Conservation (phyloP, 1,140 invertebrate genomes). For the Diachasmimorpha longicaudata region DNA sequence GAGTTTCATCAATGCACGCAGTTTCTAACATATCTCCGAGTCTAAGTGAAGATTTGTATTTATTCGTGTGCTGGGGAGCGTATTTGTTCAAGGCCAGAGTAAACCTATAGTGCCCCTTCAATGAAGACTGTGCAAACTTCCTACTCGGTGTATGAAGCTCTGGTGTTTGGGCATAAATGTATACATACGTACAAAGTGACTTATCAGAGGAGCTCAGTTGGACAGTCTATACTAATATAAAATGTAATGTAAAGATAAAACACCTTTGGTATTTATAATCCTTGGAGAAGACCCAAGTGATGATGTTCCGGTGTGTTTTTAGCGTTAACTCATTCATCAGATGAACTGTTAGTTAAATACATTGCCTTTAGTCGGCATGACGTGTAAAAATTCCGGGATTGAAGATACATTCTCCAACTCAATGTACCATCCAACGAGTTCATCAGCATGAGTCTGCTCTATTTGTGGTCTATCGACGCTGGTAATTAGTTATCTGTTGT, state of each 20-base stretch:
- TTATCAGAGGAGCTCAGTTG: not conserved
- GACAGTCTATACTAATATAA: not conserved
- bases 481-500: slow-evolving; percentile 49
- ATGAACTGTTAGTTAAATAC: not conserved
- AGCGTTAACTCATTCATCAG: not conserved
- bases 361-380: not conserved
- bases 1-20: not conserved
- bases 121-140: not conserved
- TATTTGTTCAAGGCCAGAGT: slow-evolving; percentile 1
- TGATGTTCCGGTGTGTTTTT: not conserved
- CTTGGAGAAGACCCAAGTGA: not conserved
- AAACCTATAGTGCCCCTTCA: slow-evolving; percentile 1
- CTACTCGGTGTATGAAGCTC: not conserved
- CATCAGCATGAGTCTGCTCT: not conserved
- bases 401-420: not conserved
- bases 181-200: not conserved
- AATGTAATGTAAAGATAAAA: not conserved
- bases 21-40: not conserved
- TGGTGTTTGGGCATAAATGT: not conserved
- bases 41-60: not conserved
- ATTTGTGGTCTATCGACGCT: slow-evolving; percentile 25
- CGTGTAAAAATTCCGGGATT: not conserved
- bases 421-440: not conserved
- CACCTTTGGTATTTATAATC: not conserved
- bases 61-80: not conserved